Evolutionary conservation across 2,888 invertebrate genomes (phyloP).

Genomic region (Hydraecia micacea): DNA sequence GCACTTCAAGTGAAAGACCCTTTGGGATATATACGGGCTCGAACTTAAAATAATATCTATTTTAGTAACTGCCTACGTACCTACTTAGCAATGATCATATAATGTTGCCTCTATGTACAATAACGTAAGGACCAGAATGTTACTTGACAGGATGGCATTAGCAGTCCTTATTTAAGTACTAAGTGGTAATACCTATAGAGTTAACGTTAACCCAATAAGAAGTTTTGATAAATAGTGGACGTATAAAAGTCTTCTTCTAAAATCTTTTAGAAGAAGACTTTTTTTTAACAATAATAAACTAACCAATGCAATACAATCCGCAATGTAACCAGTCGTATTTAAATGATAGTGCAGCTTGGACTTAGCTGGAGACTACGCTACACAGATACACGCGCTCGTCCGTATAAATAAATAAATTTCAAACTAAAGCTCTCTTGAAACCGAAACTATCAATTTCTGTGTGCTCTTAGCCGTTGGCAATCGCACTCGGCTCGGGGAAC

Average conservation of each 20-base stretch:
- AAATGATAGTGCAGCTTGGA: neutral
- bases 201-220: neutral
- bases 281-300: neutral
- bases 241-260: neutral
- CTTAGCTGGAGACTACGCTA: neutral
- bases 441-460: slow-evolving; percentile 63
- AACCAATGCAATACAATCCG: neutral
- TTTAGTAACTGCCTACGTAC: neutral
- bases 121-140: neutral
- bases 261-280: neutral
- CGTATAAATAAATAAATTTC: slow-evolving; percentile 30
- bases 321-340: neutral
- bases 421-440: slow-evolving; percentile 47
- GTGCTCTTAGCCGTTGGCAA: slow-evolving; percentile 57
- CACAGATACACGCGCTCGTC: neutral
- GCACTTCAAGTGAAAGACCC: neutral
- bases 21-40: neutral
- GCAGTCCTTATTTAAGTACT: neutral
- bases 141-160: neutral
- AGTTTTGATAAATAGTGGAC: neutral
- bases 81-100: neutral
- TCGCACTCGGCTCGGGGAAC: slow-evolving; percentile 48
- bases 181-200: neutral
- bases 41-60: neutral
- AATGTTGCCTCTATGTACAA: neutral